Evolutionary conservation across 2,113 vertebrate genomes (phyloP).

Genomic region (Raja brachyura): DNA sequence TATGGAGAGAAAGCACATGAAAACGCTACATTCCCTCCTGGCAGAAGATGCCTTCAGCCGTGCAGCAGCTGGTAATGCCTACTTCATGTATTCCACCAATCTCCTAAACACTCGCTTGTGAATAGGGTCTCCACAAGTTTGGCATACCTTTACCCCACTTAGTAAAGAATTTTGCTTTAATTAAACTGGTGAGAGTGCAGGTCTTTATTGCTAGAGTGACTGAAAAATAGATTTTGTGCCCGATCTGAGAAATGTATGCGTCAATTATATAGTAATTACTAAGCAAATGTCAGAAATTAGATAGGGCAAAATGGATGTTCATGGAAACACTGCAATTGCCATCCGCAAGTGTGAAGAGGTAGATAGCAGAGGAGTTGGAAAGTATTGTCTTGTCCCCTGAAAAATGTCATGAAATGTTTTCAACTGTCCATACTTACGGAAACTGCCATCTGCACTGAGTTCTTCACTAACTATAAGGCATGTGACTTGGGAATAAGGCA

Average conservation of each 20-base stretch:
- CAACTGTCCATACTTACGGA: conserved; percentile 65
- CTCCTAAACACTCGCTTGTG: too few species aligned
- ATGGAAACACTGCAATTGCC: not conserved
- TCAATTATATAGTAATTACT: not conserved
- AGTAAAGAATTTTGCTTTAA: not conserved
- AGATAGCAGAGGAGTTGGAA: too few species aligned
- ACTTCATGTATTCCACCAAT: too few species aligned
- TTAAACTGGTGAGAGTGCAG: not conserved
- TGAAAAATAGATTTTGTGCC: not conserved
- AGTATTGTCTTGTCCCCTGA: not conserved
- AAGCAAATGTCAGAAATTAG: not conserved
- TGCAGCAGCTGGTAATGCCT: too few species aligned
- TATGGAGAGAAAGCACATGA: too few species aligned
- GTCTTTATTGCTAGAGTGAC: not conserved
- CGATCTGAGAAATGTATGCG: not conserved
- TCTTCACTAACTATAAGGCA: conserved; percentile 86
- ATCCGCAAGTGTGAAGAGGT: not conserved
- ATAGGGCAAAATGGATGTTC: not conserved
- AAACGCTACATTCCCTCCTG: too few species aligned
- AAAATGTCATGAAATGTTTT: not conserved
- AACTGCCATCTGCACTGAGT: conserved; percentile 63
- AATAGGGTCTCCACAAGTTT: too few species aligned
- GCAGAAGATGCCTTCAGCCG: too few species aligned
- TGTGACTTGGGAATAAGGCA: conserved; percentile 85
- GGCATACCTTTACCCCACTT: too few species aligned